Conservation (phyloP, 1,140 invertebrate genomes). For the Micrasema minimum region DNA sequence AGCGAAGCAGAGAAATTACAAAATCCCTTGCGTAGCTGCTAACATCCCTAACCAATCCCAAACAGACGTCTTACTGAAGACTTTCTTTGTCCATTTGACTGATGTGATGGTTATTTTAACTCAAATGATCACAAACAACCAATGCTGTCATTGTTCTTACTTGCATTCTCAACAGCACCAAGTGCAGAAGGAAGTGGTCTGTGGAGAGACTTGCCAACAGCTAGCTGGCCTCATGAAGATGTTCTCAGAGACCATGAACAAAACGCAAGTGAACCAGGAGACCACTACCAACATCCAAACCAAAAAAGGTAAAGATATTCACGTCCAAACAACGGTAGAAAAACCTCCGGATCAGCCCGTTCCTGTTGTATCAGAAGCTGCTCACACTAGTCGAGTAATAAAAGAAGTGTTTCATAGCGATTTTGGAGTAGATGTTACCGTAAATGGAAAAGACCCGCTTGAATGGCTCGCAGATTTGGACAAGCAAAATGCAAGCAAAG, state of each 20-base stretch:
- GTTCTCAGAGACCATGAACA: slow-evolving; percentile 1
- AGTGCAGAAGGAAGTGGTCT: slow-evolving; percentile 10
- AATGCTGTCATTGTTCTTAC: slow-evolving; percentile 22
- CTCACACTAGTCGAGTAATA: slow-evolving; percentile 39
- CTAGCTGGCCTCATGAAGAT: slow-evolving; percentile 3
- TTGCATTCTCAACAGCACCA: background rate
- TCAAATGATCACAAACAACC: slow-evolving; percentile 44
- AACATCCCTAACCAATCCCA: slow-evolving; percentile 47
- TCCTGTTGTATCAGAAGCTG: background rate
- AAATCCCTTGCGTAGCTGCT: slow-evolving; percentile 38
- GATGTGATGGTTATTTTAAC: slow-evolving; percentile 61
- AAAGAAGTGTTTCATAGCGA: slow-evolving; percentile 45
- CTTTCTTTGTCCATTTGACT: slow-evolving; percentile 62
- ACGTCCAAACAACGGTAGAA: slow-evolving; percentile 9
- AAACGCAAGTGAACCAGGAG: background rate
- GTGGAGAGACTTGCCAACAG: slow-evolving; percentile 17
- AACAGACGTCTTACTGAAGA: slow-evolving; percentile 59
- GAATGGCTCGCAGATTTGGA: slow-evolving; percentile 56
- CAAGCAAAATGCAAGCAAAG: slow-evolving; percentile 12
- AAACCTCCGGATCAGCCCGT: slow-evolving; percentile 33
- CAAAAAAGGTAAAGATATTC: slow-evolving; percentile 8
- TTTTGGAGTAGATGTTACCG: slow-evolving; percentile 55
- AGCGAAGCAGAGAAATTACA: slow-evolving; percentile 39
- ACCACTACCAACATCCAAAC: background rate
- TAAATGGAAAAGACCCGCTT: slow-evolving; percentile 55